These are phyloP conservation scores for Corydoras maculifer DNA, from an alignment of 2,113 vertebrate species.

Conservation along the genomic window DNA sequence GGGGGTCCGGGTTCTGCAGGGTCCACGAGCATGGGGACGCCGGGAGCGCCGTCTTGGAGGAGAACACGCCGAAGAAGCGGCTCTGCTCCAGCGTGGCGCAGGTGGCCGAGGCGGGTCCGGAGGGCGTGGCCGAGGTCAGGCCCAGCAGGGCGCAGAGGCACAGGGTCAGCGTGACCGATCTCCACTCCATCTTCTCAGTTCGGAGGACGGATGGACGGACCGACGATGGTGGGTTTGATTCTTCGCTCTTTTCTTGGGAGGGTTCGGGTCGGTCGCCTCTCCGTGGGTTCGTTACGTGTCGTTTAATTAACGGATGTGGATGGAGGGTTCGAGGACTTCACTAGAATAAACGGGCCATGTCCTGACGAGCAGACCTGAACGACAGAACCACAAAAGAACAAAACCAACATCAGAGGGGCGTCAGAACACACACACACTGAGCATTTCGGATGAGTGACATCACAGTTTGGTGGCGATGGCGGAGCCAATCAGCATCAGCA, in stretches of 20 bases:
- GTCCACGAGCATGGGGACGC: constrained; percentile 87
- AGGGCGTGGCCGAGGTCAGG: constrained; percentile 58
- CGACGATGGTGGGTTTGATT: constrained; percentile 16
- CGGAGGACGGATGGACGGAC: constrained; percentile 36
- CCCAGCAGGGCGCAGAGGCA: constrained; percentile 49
- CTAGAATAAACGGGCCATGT: constrained; percentile 44
- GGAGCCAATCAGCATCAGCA: constrained; percentile 6
- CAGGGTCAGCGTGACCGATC: constrained; percentile 52
- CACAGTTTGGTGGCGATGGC: background rate
- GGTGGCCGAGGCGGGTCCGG: constrained; percentile 71
- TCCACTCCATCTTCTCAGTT: constrained; percentile 58
- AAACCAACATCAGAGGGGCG: background rate
- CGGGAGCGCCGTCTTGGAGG: constrained; percentile 75
- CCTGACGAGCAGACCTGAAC: constrained; percentile 33
- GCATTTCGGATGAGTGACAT: too few species aligned
- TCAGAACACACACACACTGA: background rate
- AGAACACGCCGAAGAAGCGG: constrained; percentile 93
- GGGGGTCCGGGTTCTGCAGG: constrained; percentile 93
- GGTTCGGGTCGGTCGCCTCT: constrained; percentile 3
- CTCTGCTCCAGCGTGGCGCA: constrained; percentile 92
- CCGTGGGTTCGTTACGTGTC: constrained; percentile 42
- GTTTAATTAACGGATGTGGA: constrained; percentile 34
- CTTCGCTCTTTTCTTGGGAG: constrained; percentile 26
- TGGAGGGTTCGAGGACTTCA: constrained; percentile 45
- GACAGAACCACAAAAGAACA: constrained; percentile 21